phyloP scores from a whole-genome alignment of 2,113 vertebrate genomes.

The Toxotes jaculatrix region DNA sequence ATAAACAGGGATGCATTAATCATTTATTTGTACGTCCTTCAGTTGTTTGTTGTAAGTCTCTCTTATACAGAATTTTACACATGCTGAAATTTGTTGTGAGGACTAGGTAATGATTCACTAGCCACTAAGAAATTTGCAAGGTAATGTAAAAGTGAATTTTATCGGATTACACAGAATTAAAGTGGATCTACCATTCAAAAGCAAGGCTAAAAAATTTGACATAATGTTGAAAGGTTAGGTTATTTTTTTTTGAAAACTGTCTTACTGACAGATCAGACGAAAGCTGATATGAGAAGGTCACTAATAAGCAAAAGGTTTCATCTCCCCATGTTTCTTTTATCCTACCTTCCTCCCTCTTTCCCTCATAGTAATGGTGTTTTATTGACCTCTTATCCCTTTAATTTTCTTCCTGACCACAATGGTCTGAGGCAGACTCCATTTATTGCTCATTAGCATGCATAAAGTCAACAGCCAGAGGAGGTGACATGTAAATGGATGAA shows the following conservation, averaged over 20 bases:
- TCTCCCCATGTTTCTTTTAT: neutral
- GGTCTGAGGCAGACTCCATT: conserved; percentile 40
- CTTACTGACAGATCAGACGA: neutral
- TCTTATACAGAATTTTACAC: neutral
- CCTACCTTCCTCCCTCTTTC: conserved; percentile 4
- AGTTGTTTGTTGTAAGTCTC: neutral
- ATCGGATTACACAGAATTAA: neutral
- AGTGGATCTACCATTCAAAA: neutral
- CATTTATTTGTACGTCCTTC: neutral
- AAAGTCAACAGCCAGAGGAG: conserved; percentile 44
- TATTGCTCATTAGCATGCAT: conserved; percentile 53
- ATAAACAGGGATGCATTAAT: conserved; percentile 21
- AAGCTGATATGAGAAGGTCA: conserved; percentile 2
- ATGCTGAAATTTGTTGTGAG: neutral
- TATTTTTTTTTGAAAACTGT: neutral
- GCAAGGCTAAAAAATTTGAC: neutral
- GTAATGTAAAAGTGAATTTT: neutral
- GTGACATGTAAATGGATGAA: conserved; percentile 38
- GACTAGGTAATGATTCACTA: neutral
- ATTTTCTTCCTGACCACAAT: conserved; percentile 39
- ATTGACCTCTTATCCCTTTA: conserved; percentile 38
- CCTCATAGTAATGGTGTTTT: conserved; percentile 23
- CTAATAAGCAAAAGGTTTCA: conserved; percentile 24
- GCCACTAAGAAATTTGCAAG: neutral
- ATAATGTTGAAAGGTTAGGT: neutral